These are phyloP conservation scores for Zaprionus kolodkinae DNA, from an alignment of 1,140 invertebrate genomes.

Conservation along the genomic window DNA sequence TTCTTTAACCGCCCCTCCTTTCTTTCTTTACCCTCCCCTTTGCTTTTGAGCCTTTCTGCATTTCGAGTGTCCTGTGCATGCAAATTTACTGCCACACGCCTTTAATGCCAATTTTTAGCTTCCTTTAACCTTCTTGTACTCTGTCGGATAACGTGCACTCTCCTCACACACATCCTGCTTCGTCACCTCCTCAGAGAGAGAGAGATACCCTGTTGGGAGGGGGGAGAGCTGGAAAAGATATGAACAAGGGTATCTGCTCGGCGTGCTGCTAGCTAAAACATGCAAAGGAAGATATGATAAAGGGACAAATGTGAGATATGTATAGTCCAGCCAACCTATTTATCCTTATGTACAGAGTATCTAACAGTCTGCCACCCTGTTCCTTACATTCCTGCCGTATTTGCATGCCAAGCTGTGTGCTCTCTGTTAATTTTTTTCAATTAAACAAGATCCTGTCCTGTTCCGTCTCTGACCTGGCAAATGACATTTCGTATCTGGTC, in stretches of 20 bases:
- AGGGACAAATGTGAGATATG: too few relatives aligned
- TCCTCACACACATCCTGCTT: neutral
- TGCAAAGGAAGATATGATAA: too few relatives aligned
- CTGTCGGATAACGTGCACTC: neutral
- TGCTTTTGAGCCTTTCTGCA: constrained; percentile 4
- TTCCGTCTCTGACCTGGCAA: constrained; percentile 12
- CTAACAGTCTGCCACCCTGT: neutral
- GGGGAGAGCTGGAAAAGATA: neutral
- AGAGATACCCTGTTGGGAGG: neutral
- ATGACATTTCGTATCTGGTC: constrained; percentile 45
- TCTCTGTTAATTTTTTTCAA: constrained; percentile 74
- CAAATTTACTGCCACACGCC: constrained; percentile 67
- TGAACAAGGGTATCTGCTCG: neutral
- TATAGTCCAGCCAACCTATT: neutral
- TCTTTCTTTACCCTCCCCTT: neutral
- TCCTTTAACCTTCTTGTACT: constrained; percentile 8
- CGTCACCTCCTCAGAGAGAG: neutral
- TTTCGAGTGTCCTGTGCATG: constrained; percentile 44
- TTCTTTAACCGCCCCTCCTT: neutral
- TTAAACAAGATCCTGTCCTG: constrained; percentile 59
- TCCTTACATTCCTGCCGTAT: constrained; percentile 17
- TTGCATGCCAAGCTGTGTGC: constrained; percentile 48
- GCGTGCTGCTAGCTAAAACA: neutral
- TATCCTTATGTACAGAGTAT: neutral
- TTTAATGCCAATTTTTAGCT: constrained; percentile 72